Conservation (phyloP, 1,140 invertebrate species). For the Tetragonula clypearis region DNA sequence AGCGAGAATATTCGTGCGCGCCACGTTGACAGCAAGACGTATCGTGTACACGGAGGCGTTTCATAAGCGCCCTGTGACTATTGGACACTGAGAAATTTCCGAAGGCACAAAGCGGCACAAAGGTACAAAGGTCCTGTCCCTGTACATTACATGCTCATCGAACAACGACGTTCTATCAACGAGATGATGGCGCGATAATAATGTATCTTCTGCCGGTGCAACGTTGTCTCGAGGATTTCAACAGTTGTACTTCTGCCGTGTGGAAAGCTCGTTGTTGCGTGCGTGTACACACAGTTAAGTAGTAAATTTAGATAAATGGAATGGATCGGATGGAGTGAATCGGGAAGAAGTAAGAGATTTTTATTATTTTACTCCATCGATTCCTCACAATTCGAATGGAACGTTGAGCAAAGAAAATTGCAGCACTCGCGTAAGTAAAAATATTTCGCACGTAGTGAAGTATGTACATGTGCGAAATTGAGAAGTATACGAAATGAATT, state of each 20-base stretch:
- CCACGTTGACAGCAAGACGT: slow-evolving; percentile 9
- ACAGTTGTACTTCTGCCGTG: neutral
- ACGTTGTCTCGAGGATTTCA: neutral
- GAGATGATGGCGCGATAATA: neutral
- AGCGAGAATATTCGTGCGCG: slow-evolving; percentile 1
- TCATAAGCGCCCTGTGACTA: neutral
- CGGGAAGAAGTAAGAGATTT: too few species aligned
- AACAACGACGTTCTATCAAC: neutral
- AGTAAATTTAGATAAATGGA: too few species aligned
- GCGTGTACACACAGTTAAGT: too few species aligned
- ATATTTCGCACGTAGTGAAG: too few species aligned
- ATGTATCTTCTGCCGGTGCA: slow-evolving; percentile 2
- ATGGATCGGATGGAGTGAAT: too few species aligned
- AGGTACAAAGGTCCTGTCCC: too few species aligned
- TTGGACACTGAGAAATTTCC: slow-evolving; percentile 21
- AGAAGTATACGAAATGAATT: neutral
- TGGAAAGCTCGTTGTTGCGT: too few species aligned
- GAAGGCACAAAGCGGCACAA: neutral
- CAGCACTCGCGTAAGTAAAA: too few species aligned
- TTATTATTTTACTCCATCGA: too few species aligned
- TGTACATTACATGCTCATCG: slow-evolving; percentile 1
- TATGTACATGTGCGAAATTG: too few species aligned
- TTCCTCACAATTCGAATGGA: too few species aligned
- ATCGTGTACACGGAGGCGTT: neutral
- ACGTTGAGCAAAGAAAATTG: too few species aligned